Base-by-base conservation (phyloP, 2,113 vertebrate species). In the Albula glossodonta region DNA sequence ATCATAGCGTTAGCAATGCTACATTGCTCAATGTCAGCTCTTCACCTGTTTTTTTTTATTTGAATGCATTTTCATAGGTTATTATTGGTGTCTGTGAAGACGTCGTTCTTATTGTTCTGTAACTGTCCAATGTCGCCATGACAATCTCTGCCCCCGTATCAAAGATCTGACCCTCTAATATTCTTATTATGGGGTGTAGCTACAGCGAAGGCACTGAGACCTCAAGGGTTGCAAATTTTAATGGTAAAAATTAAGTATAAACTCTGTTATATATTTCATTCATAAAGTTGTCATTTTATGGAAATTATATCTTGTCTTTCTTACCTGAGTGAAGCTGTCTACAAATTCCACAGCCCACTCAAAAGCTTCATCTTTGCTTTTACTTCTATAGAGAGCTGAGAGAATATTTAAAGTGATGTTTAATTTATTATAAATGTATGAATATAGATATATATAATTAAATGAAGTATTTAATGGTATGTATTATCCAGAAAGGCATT, bases 371-470 rank as follows among this genome's bases (percentile, higher is more conserved):
- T 48, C 31, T 56, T 82, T 49, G 17, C 25, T 86, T 86, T 84
- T 15, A 49, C 70, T 83, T 86, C 77, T 83, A 53, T 83, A 87
- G 86, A 50, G 83, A 87, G 74, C 83, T 84, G 87, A 92, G 87
- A 93, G 90, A 92, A 88, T 90, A 93, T 87, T 88, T 92, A 83
- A 78, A 83, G 92, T 94, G 89, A 86, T 93, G 92, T 94, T 94
- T 92, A 93, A 93, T 90, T 94, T 92, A 93, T 89, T 90, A 93
- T 90, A 95, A 90, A 93, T 94, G 90, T 94, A 93, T 94, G 94
- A 92, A 88, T 87, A 92, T 94, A 93, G 90, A 93, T 95, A 94
- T 94, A 93, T 92, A 91, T 80, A 81, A 87, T 89, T 70, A 90
- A 87, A 87, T 91, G 89, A 87, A 92, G 91, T 94, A 94, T 95